phyloP scores from a whole-genome alignment of 2,113 vertebrate species.

The Ictalurus punctatus region DNA sequence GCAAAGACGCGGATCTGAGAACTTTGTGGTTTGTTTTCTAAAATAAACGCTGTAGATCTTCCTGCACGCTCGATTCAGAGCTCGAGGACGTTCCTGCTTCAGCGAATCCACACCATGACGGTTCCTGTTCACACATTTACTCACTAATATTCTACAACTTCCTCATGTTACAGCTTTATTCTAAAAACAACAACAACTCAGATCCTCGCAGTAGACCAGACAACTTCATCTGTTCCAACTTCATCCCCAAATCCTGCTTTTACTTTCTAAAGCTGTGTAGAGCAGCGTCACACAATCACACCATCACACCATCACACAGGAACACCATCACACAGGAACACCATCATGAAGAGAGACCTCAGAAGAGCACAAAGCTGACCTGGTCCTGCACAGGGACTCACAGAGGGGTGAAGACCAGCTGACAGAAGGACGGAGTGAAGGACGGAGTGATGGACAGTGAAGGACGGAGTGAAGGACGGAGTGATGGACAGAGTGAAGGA shows the following conservation, averaged over 20 bases:
- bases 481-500: neutral
- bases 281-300: neutral
- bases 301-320: neutral
- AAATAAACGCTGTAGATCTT: neutral
- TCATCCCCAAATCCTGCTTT: neutral
- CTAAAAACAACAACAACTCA: neutral
- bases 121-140: neutral
- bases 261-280: neutral
- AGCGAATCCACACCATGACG: neutral
- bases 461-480: neutral
- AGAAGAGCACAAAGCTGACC: slow-evolving; percentile 15
- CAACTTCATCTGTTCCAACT: neutral
- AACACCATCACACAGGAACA: neutral
- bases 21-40: neutral
- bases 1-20: neutral
- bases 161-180: no score
- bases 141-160: neutral
- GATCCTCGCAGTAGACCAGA: neutral
- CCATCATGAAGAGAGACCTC: neutral
- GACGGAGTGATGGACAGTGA: neutral
- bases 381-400: neutral
- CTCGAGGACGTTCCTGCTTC: neutral
- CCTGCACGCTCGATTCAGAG: no score
- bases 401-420: no score
- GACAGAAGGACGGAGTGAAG: neutral